Base-by-base conservation (phyloP, 1,140 invertebrate genomes). In the Neocloeon triangulifer region DNA sequence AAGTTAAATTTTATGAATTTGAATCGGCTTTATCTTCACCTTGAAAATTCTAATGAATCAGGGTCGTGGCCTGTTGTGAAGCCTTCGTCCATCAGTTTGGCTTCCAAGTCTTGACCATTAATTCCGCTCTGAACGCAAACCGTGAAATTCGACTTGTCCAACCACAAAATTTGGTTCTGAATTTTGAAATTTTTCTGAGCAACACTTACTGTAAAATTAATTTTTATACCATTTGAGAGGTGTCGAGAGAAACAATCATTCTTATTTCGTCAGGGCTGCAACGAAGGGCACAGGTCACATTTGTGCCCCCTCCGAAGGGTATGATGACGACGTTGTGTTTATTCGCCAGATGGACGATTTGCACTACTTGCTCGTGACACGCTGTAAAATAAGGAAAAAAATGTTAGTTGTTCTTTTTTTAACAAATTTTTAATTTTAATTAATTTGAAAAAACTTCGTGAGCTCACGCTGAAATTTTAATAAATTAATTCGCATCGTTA, bases 241-340 rank as follows among this genome's bases (percentile, higher is more conserved):
- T 96, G 49, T 98, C 94, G 31, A 98, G 42, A 0, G 73, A 81
- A n/a, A 92, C 62, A 37, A 98, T 94, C 34, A 76, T 73, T 28
- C 92, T 59, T n/a, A 43, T 45, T 53, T 96, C 92, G n/a, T 73
- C 47, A 14, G 52, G 45, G 0, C 89, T 88, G 55, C 89, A 96
- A 35, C 74, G 68, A 0, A 92, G 58, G 3, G 85, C 81, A 8
- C 82, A 78, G 1, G 89, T 88, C 0, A 97, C 92, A 38, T 81
- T 91, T 0, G 92, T 97, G 4, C 92, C 92, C 9, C 91, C 92
- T 2, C 92, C 92, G 55, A 79, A 95, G 5, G 92, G 91, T 43
- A 98, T 85, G 20, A 95, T 64, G 19, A 76, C 82, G 10, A 84
- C 64, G 41, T 79, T 65, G 41, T 74, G 56, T 27, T 68, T 58